Percentiles rank a stretch among this genome's conserved stretches.
phyloP scores from a whole-genome alignment of 2,888 invertebrate genomes.

The Tetropium fuscum region DNA sequence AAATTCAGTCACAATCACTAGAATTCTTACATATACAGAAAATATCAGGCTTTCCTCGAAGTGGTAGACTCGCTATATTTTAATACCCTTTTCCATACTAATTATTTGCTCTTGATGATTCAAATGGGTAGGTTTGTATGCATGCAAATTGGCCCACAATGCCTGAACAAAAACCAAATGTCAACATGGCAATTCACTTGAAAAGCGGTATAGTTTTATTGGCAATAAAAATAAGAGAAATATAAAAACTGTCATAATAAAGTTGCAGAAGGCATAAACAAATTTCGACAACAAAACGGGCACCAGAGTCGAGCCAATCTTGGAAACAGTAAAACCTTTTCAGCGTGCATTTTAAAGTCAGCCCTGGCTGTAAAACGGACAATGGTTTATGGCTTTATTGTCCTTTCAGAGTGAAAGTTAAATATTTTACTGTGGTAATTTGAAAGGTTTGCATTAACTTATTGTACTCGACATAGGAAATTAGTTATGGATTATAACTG shows the following conservation, averaged over 20 bases:
- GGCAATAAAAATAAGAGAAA: conserved; percentile 40
- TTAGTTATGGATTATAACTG: conserved; percentile 31
- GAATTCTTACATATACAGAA: no score
- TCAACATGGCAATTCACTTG: conserved; percentile 27
- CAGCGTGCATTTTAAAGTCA: conserved; percentile 45
- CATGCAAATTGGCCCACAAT: conserved; percentile 21
- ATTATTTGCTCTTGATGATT: conserved; percentile 3
- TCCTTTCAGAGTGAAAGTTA: conserved; percentile 48
- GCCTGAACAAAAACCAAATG: conserved; percentile 24
- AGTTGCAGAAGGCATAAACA: conserved; percentile 48
- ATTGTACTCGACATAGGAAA: conserved; percentile 29
- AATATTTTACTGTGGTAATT: conserved; percentile 42
- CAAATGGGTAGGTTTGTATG: conserved; percentile 2
- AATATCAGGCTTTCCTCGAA: no score
- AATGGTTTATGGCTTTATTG: conserved; percentile 50
- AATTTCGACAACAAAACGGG: conserved; percentile 48
- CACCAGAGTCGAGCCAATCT: conserved; percentile 42
- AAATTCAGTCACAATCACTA: no score
- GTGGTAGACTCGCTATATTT: no score
- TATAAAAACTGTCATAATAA: conserved; percentile 50
- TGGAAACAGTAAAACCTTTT: conserved; percentile 51
- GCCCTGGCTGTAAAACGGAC: conserved; percentile 44
- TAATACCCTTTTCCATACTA: not conserved
- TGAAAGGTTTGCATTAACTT: conserved; percentile 26
- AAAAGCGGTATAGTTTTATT: conserved; percentile 34